Evolutionary conservation across 2,113 vertebrate species (phyloP).

Genomic region (Nibea albiflora): DNA sequence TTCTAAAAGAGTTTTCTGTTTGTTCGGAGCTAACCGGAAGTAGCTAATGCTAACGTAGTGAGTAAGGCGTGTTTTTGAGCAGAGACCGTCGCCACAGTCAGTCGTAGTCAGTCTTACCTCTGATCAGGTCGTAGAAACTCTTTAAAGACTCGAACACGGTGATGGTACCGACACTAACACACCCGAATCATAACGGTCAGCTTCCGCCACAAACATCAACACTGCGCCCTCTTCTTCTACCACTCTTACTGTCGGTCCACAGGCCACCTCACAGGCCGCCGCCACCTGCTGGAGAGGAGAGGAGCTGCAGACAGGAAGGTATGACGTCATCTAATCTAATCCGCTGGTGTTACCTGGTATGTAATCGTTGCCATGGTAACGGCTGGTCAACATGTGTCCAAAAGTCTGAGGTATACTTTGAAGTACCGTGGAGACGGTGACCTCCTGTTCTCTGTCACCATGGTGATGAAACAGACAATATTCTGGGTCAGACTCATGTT

Average conservation of each 20-base stretch:
- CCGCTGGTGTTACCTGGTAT: background rate
- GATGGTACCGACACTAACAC: background rate
- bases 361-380: background rate
- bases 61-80: background rate
- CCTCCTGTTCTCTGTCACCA: constrained; percentile 17
- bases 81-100: background rate
- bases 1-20: background rate
- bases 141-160: too few species aligned
- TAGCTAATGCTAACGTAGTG: constrained; percentile 9
- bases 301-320: background rate
- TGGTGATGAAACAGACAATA: constrained; percentile 7
- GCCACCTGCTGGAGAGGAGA: background rate
- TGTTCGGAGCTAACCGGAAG: constrained; percentile 12
- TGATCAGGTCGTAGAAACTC: background rate
- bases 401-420: too few species aligned
- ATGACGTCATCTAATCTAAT: too few species aligned
- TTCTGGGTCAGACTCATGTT: constrained; percentile 24
- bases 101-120: constrained; percentile 5
- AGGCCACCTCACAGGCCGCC: background rate
- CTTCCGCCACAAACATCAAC: background rate
- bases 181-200: background rate
- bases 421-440: constrained; percentile 28
- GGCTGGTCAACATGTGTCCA: too few species aligned
- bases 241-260: background rate
- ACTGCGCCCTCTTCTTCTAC: constrained; percentile 19